Conservation (phyloP, 2,888 invertebrate species). For the Meiosimyza decipiens region DNA sequence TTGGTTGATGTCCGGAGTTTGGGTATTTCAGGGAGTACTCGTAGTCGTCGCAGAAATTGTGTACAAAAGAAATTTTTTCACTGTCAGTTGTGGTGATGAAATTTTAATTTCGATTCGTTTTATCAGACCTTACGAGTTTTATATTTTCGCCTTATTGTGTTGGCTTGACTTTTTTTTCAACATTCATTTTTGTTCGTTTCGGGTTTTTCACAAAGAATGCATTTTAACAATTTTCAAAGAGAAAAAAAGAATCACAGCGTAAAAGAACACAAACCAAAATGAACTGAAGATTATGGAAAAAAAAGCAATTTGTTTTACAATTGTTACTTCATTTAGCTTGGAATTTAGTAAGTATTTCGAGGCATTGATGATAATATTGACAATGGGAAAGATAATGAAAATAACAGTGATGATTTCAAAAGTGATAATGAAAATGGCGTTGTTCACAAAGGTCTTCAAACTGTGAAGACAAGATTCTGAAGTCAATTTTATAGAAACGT, state of each 20-base stretch:
- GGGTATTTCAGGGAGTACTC: no score
- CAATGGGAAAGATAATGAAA: not conserved
- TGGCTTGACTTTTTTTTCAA: not conserved
- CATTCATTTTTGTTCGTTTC: not conserved
- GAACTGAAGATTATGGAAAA: not conserved
- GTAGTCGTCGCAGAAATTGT: not conserved
- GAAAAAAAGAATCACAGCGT: not conserved
- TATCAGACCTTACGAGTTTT: constrained; percentile 26
- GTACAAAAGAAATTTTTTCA: constrained; percentile 20
- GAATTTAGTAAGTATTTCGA: constrained; percentile 20
- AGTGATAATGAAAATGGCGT: not conserved
- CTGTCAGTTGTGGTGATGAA: constrained; percentile 43
- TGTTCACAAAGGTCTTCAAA: no score
- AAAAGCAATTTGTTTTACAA: constrained; percentile 29
- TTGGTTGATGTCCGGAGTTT: no score
- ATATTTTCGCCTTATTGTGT: not conserved
- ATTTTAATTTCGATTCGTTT: constrained; percentile 49
- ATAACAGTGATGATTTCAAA: not conserved
- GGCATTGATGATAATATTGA: not conserved
- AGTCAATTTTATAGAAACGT: no score
- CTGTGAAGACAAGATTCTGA: no score
- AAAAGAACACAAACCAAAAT: not conserved
- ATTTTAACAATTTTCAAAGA: constrained; percentile 18
- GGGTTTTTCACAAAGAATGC: constrained; percentile 27
- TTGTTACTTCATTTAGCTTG: constrained; percentile 32